These are phyloP conservation scores for Crotalus adamanteus DNA, from an alignment of 2,797 vertebrate genomes.

Conservation along the genomic window DNA sequence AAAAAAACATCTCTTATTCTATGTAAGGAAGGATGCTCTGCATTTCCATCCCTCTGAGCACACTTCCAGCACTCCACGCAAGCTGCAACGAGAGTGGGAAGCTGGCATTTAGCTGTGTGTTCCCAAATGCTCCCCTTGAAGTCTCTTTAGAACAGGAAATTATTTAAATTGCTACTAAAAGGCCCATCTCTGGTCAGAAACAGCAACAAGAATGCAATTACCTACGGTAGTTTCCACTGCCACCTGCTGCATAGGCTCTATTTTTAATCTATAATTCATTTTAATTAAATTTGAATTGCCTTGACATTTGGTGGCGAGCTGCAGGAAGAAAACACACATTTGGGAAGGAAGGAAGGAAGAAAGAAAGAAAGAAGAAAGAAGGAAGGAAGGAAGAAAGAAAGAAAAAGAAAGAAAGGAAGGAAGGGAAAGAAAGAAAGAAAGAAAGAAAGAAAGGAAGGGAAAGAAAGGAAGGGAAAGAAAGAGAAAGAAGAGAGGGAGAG, in stretches of 20 bases:
- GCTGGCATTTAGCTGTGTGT: not conserved
- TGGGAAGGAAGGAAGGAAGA: not conserved
- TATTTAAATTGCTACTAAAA: not conserved
- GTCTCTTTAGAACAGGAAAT: not conserved
- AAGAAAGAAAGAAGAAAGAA: not conserved
- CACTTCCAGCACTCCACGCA: not conserved
- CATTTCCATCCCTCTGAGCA: not conserved
- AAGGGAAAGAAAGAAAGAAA: not conserved
- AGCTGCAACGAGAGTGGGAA: not conserved
- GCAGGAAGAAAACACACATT: too few relatives aligned
- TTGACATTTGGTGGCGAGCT: not conserved
- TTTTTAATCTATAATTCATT: slow-evolving; percentile 7
- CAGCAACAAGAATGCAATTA: not conserved
- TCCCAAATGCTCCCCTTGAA: not conserved
- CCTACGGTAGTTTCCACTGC: not conserved
- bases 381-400: not conserved
- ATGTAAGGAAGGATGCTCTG: too few relatives aligned
- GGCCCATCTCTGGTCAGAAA: not conserved
- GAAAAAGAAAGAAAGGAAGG: too few relatives aligned
- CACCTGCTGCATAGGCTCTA: not conserved
- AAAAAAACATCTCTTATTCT: not conserved
- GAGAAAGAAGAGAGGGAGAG: too few relatives aligned
- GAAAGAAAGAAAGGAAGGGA: not conserved
- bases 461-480: too few relatives aligned
- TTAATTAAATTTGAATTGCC: slow-evolving; percentile 13